Evolutionary conservation across 1,140 invertebrate genomes (phyloP).

Genomic region (Bacillus rossius): DNA sequence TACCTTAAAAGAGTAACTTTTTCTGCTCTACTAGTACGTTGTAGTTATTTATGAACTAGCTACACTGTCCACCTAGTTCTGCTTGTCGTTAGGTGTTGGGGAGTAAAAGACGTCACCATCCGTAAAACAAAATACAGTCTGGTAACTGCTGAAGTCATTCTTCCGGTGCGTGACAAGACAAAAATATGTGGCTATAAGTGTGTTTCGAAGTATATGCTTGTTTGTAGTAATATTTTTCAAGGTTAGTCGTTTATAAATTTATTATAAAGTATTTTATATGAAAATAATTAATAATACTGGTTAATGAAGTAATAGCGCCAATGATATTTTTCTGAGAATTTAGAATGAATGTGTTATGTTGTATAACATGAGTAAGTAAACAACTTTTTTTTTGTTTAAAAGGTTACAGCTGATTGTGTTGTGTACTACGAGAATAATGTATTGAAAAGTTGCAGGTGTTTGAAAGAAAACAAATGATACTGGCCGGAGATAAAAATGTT

Average conservation of each 20-base stretch:
- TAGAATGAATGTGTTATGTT: not conserved
- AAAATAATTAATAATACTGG: not conserved
- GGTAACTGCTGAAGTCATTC: not conserved
- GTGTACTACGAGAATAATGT: too few relatives aligned
- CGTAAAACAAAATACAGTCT: constrained; percentile 2
- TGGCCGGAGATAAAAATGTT: too few relatives aligned
- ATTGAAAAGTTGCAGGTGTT: too few relatives aligned
- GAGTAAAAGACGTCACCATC: constrained; percentile 4
- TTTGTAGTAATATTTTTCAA: not conserved
- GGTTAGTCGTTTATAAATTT: not conserved
- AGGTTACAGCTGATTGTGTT: too few relatives aligned
- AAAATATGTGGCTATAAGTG: not conserved
- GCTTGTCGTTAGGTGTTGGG: not conserved
- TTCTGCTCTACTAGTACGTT: not conserved
- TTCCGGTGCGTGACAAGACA: not conserved
- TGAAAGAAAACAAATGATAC: too few relatives aligned
- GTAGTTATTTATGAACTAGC: not conserved
- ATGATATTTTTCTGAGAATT: not conserved
- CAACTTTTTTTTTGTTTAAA: too few relatives aligned
- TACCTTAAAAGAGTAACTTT: not conserved
- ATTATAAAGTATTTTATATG: not conserved
- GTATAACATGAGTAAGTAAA: too few relatives aligned
- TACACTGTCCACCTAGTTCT: not conserved
- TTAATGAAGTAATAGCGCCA: not conserved
- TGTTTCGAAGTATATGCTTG: not conserved